Percentiles rank a stretch among this genome's conserved stretches.
Conservation (phyloP, 2,113 vertebrate species). For the Misgurnus mizolepis region DNA sequence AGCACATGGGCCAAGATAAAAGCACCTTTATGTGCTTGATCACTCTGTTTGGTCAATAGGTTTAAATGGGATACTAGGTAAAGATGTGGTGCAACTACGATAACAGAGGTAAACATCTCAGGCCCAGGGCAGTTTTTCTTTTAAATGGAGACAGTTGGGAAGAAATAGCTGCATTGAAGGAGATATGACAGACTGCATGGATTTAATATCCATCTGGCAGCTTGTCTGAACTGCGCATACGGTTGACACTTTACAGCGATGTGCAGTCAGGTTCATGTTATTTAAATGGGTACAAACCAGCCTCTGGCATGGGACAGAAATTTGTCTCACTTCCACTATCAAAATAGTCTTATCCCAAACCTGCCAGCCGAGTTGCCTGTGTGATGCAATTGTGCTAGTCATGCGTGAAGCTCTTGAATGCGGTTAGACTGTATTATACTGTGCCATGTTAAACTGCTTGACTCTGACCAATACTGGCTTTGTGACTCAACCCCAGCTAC, state of each 20-base stretch:
- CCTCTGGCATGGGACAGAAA: neutral
- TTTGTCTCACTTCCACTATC: neutral
- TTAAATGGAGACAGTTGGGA: neutral
- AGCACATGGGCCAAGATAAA: neutral
- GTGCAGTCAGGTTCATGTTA: conserved; percentile 22
- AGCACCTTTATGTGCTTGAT: conserved; percentile 38
- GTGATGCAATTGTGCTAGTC: conserved; percentile 23
- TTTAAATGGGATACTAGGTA: conserved; percentile 65
- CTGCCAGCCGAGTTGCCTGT: conserved; percentile 5
- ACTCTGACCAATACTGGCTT: conserved; percentile 1
- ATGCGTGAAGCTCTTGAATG: neutral
- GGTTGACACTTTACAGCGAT: neutral
- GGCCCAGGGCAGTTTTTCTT: neutral
- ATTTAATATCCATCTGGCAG: conserved; percentile 7
- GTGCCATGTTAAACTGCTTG: neutral
- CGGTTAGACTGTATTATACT: neutral
- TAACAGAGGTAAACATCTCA: conserved; percentile 22
- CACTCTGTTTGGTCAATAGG: conserved; percentile 62
- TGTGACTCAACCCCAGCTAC: neutral
- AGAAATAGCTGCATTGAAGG: neutral
- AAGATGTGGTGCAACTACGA: conserved; percentile 57
- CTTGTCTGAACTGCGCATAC: neutral
- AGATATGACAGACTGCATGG: conserved; percentile 9
- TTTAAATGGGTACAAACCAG: conserved; percentile 13
- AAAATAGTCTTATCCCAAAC: neutral